Evolutionary conservation across 2,888 invertebrate species (phyloP), one percentile per base, ranked within the genome.

Genomic region (Eupsilia transversa): DNA sequence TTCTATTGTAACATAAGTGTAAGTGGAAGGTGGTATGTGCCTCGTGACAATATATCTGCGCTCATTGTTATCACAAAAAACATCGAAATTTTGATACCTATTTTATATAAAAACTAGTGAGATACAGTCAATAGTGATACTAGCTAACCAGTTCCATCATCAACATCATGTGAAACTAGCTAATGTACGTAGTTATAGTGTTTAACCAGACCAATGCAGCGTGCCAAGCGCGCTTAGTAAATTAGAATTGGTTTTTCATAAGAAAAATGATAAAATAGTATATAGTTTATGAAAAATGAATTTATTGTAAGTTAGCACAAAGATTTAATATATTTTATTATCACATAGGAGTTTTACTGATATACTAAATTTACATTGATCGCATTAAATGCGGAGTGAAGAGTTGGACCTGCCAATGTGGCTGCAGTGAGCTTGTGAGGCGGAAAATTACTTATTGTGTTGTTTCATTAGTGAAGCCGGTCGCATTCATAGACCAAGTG

Each of bases 311-410:
- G 96, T 94, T 96, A 96, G 96, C 96, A 96, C 96, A 96, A 96
- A 96, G 96, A 96, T 95, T 96, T 96, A 96, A 96, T 96, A 96
- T 96, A 96, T 96, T 96, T 96, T 96, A 96, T 95, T 96, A 96
- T 95, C 94, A 94, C 92, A 94, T 96, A 96, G 94, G 94, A 94
- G 90, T 94, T 95, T 95, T 96, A 96, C 95, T 95, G 93, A 94
- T 95, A 94, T 94, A 95, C 93, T 93, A 94, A 95, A 94, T 94
- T 94, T 95, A 95, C 91, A 94, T 91, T 91, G 88, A 92, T 90
- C 93, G 94, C 95, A 96, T 96, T 57, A 92, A 93, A 96, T 96
- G 96, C 94, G 94, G 87, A 88, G 84, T 87, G 84, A 91, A 93
- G 89, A 90, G 91, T 89, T 90, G 90, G 92, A 91, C 90, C 88